Evolutionary conservation across 2,113 vertebrate genomes (phyloP), one percentile per base, ranked within the genome.

Genomic region (Saccopteryx bilineata): DNA sequence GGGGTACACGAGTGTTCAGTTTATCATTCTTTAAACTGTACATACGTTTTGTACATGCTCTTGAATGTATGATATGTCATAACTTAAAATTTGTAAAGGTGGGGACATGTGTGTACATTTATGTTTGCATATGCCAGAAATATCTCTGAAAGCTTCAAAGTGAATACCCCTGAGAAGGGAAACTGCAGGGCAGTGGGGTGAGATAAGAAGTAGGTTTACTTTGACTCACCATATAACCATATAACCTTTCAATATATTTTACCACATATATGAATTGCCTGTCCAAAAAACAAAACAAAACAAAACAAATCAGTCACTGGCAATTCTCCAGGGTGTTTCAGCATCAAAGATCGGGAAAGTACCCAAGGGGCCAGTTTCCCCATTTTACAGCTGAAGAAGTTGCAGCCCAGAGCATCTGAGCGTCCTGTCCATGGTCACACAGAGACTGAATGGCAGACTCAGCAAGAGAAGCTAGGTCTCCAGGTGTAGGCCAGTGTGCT

Each of bases 241-340:
- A 72, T 28, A 91, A 80, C 80, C 74, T 74, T 82, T 87, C 61
- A 74, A 2, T 80, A 48, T 74, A 52, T 97, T 87, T 76, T 72
- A 93, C 84, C 61, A 81, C 68, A 72, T 33, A 63, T 50, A 90
- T 18, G 60, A 95, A 91, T 15, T 88, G 88, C 58, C 46, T 14
- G 31, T n/a, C 1, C 28, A 18, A 19, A 87, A 71, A 80, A 24
- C 28, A 24, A 50, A 76, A 33, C 31, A 58, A 26, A 33, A 21
- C 66, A 66, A 56, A 48, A 21, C 81, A 63, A 31, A 6, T 17
- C 10, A 17, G 33, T 24, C 10, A 2, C 80, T 95, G 87, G 87
- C 94, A 94, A 79, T 54, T 85, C 89, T 88, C 87, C 91, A 94
- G 92, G 68, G 78, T 46, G 78, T 94, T 95, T 92, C 85, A 54